Evolutionary conservation across 2,888 invertebrate genomes (phyloP), one percentile per base, ranked within the genome.

Genomic region (Athalia rosae): DNA sequence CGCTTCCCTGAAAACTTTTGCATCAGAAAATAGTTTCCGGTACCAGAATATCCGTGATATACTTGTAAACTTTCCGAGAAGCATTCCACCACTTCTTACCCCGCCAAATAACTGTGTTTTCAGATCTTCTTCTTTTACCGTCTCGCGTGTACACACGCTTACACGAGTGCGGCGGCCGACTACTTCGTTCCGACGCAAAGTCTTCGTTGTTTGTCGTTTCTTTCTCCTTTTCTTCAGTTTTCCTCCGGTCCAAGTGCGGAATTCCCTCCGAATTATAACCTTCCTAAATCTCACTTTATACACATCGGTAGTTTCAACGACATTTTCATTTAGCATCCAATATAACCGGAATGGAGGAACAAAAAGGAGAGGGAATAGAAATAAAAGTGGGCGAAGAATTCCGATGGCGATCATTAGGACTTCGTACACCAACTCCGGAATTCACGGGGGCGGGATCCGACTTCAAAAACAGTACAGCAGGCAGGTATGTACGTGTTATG

Each of bases 11-110:
- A 79, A 83, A 87, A 87, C 84, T 86, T 87, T 85, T 83, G 82
- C 86, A 86, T 85, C 84, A 84, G 82, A 78, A 82, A 84, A 86
- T 85, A 87, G 82, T 84, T 86, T 82, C 81, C 79, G 69, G 76
- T 67, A 76, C 81, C 76, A 76, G 76, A 86, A 87, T 85, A 85
- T 84, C 82, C 79, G 81, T 82, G 83, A 85, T 85, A 83, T 84
- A 86, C 80, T 85, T 85, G 81, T 82, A 81, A 84, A 84, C 83
- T 84, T 77, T 84, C 83, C 58, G 43, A 15, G 43, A 59, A 45
- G 71, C 71, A 58, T 71, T 56, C 45, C 58, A 58, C 45, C 58
- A 58, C 58, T 58, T 58, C 45, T 71, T n/a, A 15, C n/a, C 45
- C 4, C 11, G 48, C 45, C 41, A 58, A 45, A 71, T 71, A 41